These are phyloP conservation scores for Ageneiosus marmoratus DNA, from an alignment of 2,113 vertebrate genomes.

Conservation along the genomic window DNA sequence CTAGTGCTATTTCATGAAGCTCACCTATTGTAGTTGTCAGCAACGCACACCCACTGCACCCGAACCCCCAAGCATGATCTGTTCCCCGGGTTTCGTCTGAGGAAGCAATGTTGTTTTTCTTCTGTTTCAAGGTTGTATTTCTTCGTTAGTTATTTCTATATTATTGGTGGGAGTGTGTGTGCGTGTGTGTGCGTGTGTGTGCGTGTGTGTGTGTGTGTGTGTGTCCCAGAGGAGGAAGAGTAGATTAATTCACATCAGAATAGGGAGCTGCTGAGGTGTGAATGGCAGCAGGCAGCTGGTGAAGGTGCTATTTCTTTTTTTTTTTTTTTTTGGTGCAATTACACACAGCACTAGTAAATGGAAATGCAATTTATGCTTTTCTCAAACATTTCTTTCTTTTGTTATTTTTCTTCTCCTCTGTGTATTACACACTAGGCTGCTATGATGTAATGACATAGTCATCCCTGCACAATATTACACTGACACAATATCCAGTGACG, in stretches of 20 bases:
- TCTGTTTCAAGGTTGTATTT: conserved; percentile 83
- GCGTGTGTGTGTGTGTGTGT: conserved; percentile 68
- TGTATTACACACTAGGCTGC: neutral
- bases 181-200: conserved; percentile 45
- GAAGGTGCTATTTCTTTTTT: conserved; percentile 60
- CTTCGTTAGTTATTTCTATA: conserved; percentile 82
- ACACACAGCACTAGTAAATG: conserved; percentile 67
- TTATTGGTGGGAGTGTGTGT: conserved; percentile 58
- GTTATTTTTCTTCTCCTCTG: conserved; percentile 45
- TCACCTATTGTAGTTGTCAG: neutral
- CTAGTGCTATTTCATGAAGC: neutral
- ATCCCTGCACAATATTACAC: neutral
- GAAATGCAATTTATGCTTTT: conserved; percentile 72
- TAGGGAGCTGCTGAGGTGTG: conserved; percentile 85
- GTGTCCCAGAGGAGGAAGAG: conserved; percentile 85
- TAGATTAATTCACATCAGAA: conserved; percentile 92
- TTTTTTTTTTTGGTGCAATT: conserved; percentile 61
- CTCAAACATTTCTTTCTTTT: conserved; percentile 71
- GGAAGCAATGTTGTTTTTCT: conserved; percentile 49
- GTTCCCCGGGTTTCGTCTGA: neutral
- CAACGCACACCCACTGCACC: conserved; percentile 59
- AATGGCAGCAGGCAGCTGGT: conserved; percentile 88
- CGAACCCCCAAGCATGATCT: neutral
- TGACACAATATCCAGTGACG: neutral
- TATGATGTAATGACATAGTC: too few species aligned